Evolutionary conservation across 2,797 vertebrate genomes (phyloP), one percentile per base, ranked within the genome.

Genomic region (Pseudochaenichthys georgianus): DNA sequence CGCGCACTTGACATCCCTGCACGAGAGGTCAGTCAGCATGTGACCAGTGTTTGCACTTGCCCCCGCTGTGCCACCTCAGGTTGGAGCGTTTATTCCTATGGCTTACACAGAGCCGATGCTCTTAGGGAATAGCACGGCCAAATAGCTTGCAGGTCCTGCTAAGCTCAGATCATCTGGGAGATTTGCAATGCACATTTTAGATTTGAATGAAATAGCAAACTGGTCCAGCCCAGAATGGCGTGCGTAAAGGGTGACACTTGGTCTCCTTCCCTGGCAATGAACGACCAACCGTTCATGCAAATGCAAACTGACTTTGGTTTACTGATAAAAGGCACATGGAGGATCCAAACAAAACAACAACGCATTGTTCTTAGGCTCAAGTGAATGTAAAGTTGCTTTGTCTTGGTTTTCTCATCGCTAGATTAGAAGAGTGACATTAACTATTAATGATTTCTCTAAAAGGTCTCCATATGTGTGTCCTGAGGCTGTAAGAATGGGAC

Each of bases 151-250:
- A 85, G 81, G 77, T 67, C 73, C 59, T 64, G 65, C 81, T 92
- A 93, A 94, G 81, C 91, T 75, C 74, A 86, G 87, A 93, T 93
- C 87, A 91, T 91, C 88, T 68, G 76, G 69, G 79, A 87, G 88
- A 93, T 95, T 94, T 94, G 87, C 90, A 89, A 90, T 89, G 89
- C 91, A 93, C 87, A 89, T 91, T 91, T 84, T 69, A 79, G 83
- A 91, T 94, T 92, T 92, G 87, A 94, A 94, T 90, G 73, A 88
- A 89, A 88, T 38, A 85, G 77, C 75, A 87, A 89, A 87, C 55
- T 77, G 75, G 69, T 84, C 59, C 28, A 59, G 69, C 72, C 68
- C 54, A 23, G 72, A 67, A 64, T 87, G 86, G 80, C 86, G 71
- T 31, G 70, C 69, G 77, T 41, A 68, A 9, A 19, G 53, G 67